Conservation (phyloP, 2,888 invertebrate genomes). For the Andrena marginata region DNA sequence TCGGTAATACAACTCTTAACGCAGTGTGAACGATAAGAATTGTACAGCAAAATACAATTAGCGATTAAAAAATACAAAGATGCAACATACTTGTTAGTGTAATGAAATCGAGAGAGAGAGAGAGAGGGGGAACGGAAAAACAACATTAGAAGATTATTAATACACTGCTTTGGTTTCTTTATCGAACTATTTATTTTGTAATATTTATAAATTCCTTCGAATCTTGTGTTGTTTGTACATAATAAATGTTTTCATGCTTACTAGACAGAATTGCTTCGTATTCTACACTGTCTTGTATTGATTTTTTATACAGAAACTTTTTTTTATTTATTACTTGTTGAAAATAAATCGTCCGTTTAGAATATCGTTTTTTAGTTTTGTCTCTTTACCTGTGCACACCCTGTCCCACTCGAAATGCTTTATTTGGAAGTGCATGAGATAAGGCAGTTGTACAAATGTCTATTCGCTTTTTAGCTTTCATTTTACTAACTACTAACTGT, state of each 20-base stretch:
- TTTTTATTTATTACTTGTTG: slow-evolving; percentile 68
- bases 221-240: slow-evolving; percentile 46
- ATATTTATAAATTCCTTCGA: slow-evolving; percentile 24
- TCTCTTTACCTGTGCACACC: slow-evolving; percentile 71
- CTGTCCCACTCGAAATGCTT: slow-evolving; percentile 50
- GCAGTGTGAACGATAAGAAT: neutral
- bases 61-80: neutral
- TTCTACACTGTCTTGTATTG: slow-evolving; percentile 56
- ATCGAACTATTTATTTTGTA: slow-evolving; percentile 45
- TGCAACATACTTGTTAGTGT: neutral
- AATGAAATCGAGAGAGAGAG: neutral
- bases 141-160: slow-evolving; percentile 11
- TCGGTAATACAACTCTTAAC: slow-evolving; percentile 12
- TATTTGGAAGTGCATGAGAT: slow-evolving; percentile 55
- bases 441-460: slow-evolving; percentile 28
- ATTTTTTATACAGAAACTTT: slow-evolving; percentile 55
- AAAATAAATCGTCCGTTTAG: slow-evolving; percentile 73
- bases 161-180: slow-evolving; percentile 23
- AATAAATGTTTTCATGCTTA: slow-evolving; percentile 49
- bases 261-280: slow-evolving; percentile 51
- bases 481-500: slow-evolving; percentile 51
- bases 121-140: neutral
- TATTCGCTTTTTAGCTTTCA: slow-evolving; percentile 39
- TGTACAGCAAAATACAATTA: neutral
- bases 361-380: slow-evolving; percentile 71